Percentiles rank a stretch among this genome's conserved stretches.
Conservation (phyloP, 2,113 vertebrate genomes). For the Oxyura jamaicensis region DNA sequence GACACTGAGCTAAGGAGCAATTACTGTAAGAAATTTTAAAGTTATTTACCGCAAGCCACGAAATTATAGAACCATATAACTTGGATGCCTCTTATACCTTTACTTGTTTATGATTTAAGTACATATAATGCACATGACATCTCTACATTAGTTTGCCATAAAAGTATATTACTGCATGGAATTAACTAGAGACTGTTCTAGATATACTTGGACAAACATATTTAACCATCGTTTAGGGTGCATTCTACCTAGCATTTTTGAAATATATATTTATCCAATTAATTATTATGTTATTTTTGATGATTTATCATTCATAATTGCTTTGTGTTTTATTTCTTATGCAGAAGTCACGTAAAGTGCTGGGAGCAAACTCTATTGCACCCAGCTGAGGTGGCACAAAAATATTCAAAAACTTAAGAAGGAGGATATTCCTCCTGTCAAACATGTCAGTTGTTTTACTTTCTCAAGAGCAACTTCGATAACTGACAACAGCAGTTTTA, state of each 20-base stretch:
- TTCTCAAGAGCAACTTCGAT: not conserved
- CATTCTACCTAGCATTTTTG: not conserved
- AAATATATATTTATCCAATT: not conserved
- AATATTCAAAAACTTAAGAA: conserved; percentile 25
- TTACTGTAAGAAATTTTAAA: not conserved
- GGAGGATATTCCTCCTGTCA: conserved; percentile 21
- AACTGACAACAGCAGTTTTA: not conserved
- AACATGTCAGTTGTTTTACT: not conserved
- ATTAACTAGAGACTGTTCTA: not conserved
- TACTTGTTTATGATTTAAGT: not conserved
- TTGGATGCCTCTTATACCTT: not conserved
- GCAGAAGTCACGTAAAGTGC: not conserved
- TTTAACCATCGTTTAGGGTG: conserved; percentile 14
- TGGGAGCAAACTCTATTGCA: not conserved
- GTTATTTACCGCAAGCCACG: not conserved
- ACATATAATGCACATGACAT: not conserved
- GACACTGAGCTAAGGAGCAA: not conserved
- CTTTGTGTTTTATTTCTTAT: conserved; percentile 43
- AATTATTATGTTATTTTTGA: not conserved
- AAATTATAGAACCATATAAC: not conserved
- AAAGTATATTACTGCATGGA: not conserved
- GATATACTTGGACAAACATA: not conserved
- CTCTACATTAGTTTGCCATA: not conserved
- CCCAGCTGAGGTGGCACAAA: not conserved
- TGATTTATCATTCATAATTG: not conserved